Percentiles rank a stretch among this genome's conserved stretches.
Evolutionary conservation across 1,140 invertebrate genomes (phyloP).

Genomic region (Magallana gigas): DNA sequence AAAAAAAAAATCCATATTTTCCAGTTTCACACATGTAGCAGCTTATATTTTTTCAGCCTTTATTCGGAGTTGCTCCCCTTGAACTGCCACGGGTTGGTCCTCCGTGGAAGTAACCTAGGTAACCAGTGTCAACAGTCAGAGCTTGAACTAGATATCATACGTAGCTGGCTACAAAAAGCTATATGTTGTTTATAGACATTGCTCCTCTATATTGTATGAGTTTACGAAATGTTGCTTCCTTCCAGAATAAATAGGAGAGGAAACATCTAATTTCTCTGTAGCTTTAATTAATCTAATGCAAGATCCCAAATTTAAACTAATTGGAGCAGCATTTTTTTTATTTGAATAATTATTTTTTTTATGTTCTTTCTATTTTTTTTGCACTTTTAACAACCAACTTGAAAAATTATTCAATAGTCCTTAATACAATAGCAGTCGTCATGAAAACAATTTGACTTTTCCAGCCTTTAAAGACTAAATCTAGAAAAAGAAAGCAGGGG

Average conservation of each 20-base stretch:
- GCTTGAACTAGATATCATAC: constrained; percentile 26
- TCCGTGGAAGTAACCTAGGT: constrained; percentile 43
- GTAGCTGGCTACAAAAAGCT: constrained; percentile 28
- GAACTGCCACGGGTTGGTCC: constrained; percentile 40
- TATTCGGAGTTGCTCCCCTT: constrained; percentile 13
- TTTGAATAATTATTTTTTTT: neutral
- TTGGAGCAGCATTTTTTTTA: constrained; percentile 19
- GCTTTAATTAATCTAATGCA: neutral
- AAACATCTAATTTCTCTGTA: neutral
- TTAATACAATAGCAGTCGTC: too few species aligned
- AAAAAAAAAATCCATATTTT: constrained; percentile 30
- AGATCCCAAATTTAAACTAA: neutral
- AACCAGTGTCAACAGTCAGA: constrained; percentile 23
- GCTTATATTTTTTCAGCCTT: constrained; percentile 42
- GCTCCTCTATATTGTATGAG: constrained; percentile 14
- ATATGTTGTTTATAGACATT: constrained; percentile 26
- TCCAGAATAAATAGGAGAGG: neutral
- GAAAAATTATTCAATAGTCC: too few species aligned
- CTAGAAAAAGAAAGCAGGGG: neutral
- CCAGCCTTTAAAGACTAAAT: constrained; percentile 7
- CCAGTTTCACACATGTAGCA: constrained; percentile 12
- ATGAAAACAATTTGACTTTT: neutral
- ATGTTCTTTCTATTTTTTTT: neutral
- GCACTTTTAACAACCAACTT: too few species aligned
- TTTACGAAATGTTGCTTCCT: constrained; percentile 5